Base-by-base conservation (phyloP, 2,797 vertebrate genomes). In the Margarornis squamiger region DNA sequence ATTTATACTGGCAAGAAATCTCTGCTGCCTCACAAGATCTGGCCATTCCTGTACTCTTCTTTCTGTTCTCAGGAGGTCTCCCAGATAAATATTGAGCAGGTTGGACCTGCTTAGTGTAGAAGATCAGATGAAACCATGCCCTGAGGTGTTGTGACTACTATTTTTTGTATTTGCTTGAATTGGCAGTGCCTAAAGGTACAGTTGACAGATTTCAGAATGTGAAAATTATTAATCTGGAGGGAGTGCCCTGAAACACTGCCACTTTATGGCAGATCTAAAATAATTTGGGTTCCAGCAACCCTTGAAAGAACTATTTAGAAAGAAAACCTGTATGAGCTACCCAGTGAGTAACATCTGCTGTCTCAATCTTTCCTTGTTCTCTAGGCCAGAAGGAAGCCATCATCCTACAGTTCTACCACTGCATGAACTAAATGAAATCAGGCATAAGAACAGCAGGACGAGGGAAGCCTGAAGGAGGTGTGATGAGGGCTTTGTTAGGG, bases 201-300 rank as follows among this genome's bases (percentile, higher is more conserved):
- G 85, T 36, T 90, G 89, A 93, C 87, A 86, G 79, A 90, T 93
- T 94, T 94, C 85, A 92, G 76, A 94, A 93, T 84, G 51, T 91
- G 82, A 93, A 94, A 92, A 81, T 90, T 73, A 91, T 96, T 93
- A 92, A 81, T 86, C 5, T 76, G 5, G 55, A 62, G 88, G 54
- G 61, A 43, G 36, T 51, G 58, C 58, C 76, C 81, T 85, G 39
- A 93, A 92, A 92, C 19, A 24, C 74, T 91, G 54, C 54, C 61
- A 51, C 54, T 88, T 86, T 55, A 66, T 90, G 85, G 73, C 73
- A 86, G 58, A 80, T 83, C 30, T 92, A 34, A 94, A 68, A 68
- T 55, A 88, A 70, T 23, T 91, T 67, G 36, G 29, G 62, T 88
- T 93, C 62, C 82, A 96, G 63, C 34, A 77, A 36, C 22, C 38